These are phyloP conservation scores for Barnardius zonarius DNA, from an alignment of 2,113 vertebrate species.

Conservation along the genomic window DNA sequence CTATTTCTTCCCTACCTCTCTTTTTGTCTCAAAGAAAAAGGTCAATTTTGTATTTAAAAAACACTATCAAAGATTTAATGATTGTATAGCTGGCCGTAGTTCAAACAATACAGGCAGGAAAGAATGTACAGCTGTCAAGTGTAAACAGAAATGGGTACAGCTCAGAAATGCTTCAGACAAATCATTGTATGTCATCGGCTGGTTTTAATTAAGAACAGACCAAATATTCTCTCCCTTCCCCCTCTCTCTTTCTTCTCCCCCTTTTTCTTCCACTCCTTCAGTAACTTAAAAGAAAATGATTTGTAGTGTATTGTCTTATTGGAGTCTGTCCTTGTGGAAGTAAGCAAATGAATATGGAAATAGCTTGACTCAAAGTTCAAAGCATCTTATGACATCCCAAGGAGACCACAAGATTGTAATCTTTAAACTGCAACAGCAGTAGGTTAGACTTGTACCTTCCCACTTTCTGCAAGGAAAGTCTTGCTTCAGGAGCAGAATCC, in stretches of 20 bases:
- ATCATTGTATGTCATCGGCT: slow-evolving; percentile 54
- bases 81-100: slow-evolving; percentile 63
- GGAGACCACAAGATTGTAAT: slow-evolving; percentile 52
- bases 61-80: slow-evolving; percentile 55
- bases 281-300: slow-evolving; percentile 55
- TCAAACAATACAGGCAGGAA: slow-evolving; percentile 70
- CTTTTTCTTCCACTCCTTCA: neutral
- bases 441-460: neutral
- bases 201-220: slow-evolving; percentile 73
- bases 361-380: slow-evolving; percentile 53
- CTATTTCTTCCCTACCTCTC: neutral
- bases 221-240: neutral
- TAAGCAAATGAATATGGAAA: slow-evolving; percentile 20
- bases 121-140: slow-evolving; percentile 73
- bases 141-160: slow-evolving; percentile 51
- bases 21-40: slow-evolving; percentile 2
- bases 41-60: slow-evolving; percentile 20
- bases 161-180: slow-evolving; percentile 72
- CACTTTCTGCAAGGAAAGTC: neutral
- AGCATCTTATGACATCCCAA: slow-evolving; percentile 26
- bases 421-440: neutral
- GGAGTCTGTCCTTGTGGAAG: slow-evolving; percentile 47
- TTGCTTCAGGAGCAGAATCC: neutral
- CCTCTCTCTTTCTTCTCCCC: neutral
- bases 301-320: slow-evolving; percentile 50